These are phyloP conservation scores for Eremophila alpestris DNA, from an alignment of 2,797 vertebrate genomes.

Conservation along the genomic window DNA sequence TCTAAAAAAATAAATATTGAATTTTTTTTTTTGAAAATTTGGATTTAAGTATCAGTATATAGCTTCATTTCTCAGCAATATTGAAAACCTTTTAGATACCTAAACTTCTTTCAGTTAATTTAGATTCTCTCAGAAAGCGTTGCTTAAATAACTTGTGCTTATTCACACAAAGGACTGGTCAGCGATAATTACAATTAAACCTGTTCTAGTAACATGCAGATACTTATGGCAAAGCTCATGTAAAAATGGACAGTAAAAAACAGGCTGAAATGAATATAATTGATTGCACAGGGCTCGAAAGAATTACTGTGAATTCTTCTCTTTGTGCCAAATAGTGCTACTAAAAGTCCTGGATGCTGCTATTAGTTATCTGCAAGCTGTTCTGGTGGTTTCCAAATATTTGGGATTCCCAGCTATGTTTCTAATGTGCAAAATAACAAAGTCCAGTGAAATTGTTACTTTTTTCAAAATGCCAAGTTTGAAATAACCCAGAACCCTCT, in stretches of 20 bases:
- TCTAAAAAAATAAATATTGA: background rate
- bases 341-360: background rate
- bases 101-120: background rate
- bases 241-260: background rate
- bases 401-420: background rate
- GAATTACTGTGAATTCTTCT: background rate
- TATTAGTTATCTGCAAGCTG: background rate
- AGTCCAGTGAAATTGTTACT: background rate
- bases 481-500: background rate
- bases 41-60: background rate
- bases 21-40: accelerated
- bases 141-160: background rate
- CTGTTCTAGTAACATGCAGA: background rate
- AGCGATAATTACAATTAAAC: background rate
- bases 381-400: background rate
- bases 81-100: background rate
- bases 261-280: background rate
- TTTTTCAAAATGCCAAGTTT: background rate
- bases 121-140: background rate
- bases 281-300: background rate
- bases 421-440: background rate
- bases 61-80: background rate
- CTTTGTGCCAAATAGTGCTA: background rate
- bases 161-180: background rate
- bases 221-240: background rate